Evolutionary conservation across 2,888 invertebrate genomes (phyloP).

Genomic region (Lepidonotus clava): DNA sequence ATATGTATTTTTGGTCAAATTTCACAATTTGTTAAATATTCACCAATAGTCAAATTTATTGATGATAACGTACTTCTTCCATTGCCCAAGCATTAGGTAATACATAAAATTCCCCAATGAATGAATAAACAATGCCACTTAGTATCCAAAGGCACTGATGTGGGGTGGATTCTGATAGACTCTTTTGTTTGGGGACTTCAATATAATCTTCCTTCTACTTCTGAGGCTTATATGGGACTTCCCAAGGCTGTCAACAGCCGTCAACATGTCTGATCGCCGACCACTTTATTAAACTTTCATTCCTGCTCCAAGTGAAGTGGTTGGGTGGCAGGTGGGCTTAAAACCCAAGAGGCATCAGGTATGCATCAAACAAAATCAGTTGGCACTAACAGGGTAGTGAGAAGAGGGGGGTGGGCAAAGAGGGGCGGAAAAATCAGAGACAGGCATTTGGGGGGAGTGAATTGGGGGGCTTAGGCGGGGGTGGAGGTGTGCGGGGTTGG

Average conservation of each 20-base stretch:
- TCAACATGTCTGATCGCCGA: not conserved
- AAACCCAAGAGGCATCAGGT: not conserved
- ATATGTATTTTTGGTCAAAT: no score
- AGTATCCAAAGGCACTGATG: no score
- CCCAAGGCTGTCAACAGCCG: not conserved
- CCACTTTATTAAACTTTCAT: slow-evolving; percentile 9
- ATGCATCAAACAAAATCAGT: slow-evolving; percentile 20
- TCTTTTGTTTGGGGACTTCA: no score
- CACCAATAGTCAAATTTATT: no score
- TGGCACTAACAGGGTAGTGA: slow-evolving; percentile 23
- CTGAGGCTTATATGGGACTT: not conserved
- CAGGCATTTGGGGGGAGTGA: not conserved
- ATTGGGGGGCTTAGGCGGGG: not conserved
- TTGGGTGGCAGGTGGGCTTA: not conserved
- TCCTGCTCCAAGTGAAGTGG: slow-evolving; percentile 20
- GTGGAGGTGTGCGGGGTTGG: no score
- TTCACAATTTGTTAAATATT: no score
- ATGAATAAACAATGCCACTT: no score
- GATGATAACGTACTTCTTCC: no score
- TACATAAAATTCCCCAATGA: no score
- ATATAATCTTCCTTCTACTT: not conserved
- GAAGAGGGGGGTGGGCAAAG: not conserved
- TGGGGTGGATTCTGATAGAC: no score
- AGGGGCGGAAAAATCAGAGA: not conserved
- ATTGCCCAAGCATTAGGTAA: no score